Evolutionary conservation across 2,888 invertebrate genomes (phyloP).

Genomic region (Unio pictorum): DNA sequence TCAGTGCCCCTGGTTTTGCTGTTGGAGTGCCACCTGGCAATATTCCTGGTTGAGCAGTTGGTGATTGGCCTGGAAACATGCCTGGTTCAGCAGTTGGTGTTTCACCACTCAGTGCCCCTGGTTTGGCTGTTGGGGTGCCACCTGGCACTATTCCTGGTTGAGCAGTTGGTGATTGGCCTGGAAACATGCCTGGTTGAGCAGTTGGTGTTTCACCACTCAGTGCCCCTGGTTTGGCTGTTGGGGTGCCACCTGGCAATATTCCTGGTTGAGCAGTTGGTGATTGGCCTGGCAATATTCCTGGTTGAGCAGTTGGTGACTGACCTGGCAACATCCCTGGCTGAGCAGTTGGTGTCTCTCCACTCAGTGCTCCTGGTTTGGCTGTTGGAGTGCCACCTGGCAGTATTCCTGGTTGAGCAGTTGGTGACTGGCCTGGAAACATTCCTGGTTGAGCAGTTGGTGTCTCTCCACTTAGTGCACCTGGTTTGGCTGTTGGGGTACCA

Average conservation of each 20-base stretch:
- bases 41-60: constrained; percentile 5
- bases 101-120: constrained; percentile 3
- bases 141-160: constrained; percentile 12
- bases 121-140: constrained; percentile 8
- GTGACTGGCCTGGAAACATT: too few relatives aligned
- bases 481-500: constrained; percentile 7
- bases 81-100: constrained; percentile 9
- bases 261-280: constrained; percentile 16
- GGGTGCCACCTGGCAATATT: neutral
- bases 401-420: constrained; percentile 26
- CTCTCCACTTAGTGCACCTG: neutral
- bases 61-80: constrained; percentile 3
- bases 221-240: constrained; percentile 7
- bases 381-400: constrained; percentile 6
- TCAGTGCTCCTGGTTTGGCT: constrained; percentile 6
- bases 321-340: constrained; percentile 8
- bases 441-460: constrained; percentile 1
- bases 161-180: constrained; percentile 13
- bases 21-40: constrained; percentile 1
- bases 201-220: neutral
- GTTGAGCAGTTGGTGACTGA: constrained; percentile 3
- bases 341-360: constrained; percentile 6
- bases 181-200: neutral
- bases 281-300: constrained; percentile 13
- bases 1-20: neutral